Evolutionary conservation across 2,113 vertebrate species (phyloP).

Genomic region (Cacatua alba): DNA sequence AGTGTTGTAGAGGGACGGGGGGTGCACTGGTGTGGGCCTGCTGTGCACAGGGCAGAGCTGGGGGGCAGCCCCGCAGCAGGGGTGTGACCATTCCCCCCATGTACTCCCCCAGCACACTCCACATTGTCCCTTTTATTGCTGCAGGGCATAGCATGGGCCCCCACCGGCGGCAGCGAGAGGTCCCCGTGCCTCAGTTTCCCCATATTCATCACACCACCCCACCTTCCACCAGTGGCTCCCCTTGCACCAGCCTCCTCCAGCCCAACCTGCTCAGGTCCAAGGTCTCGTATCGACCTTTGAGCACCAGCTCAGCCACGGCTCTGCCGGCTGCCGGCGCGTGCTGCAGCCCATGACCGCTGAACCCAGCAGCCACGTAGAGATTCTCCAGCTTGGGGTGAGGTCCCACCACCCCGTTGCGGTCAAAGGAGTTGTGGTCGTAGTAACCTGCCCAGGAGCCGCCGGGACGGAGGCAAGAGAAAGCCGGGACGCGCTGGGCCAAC

Average conservation of each 20-base stretch:
- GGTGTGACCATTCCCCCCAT: not conserved
- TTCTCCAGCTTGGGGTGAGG: not conserved
- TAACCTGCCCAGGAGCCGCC: not conserved
- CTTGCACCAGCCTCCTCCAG: not conserved
- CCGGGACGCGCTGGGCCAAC: not conserved
- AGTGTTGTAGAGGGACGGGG: too few species aligned
- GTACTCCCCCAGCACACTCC: too few species aligned
- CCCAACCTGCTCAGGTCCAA: not conserved
- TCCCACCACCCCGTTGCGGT: not conserved
- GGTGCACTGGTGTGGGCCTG: too few species aligned
- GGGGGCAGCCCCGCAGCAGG: not conserved
- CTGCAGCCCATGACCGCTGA: not conserved
- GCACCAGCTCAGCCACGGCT: not conserved
- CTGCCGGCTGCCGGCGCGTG: not conserved
- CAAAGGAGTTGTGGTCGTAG: not conserved
- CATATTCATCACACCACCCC: not conserved
- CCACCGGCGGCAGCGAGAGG: too few species aligned
- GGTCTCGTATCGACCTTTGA: not conserved
- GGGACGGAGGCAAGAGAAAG: not conserved
- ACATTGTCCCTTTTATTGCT: too few species aligned
- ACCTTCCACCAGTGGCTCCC: accelerated
- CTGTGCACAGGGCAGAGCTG: not conserved
- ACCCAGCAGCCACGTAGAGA: accelerated
- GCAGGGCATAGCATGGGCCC: too few species aligned
- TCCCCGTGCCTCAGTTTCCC: too few species aligned